These are phyloP conservation scores for Pentamera pediparva DNA, from an alignment of 53 echinoderm and acorn worm species.

Conservation along the genomic window DNA sequence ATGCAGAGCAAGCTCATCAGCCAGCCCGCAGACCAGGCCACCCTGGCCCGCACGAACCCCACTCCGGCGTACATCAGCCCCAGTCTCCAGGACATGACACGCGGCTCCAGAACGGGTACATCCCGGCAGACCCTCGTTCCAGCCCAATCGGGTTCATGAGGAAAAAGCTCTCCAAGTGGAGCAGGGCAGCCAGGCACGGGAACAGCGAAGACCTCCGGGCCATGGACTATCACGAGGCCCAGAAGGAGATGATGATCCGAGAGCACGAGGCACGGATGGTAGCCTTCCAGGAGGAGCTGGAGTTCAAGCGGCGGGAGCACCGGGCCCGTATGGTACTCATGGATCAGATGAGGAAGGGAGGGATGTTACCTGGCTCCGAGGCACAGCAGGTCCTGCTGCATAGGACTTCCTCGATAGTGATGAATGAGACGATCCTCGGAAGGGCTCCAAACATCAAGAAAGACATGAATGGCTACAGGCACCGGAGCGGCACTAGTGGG, in stretches of 20 bases:
- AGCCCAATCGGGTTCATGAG: slow-evolving; percentile 17
- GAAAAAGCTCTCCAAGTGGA: slow-evolving; percentile 24
- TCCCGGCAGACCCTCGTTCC: neutral
- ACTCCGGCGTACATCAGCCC: neutral
- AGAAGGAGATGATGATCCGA: slow-evolving; percentile 29
- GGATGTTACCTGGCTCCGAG: neutral
- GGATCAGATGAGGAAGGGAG: slow-evolving; percentile 4
- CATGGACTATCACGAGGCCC: slow-evolving; percentile 24
- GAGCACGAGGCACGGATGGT: slow-evolving; percentile 24
- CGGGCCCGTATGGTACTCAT: slow-evolving; percentile 4
- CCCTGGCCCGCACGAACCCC: no score
- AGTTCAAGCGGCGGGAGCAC: slow-evolving; percentile 25
- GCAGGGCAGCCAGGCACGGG: neutral
- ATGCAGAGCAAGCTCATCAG: neutral
- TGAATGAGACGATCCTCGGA: slow-evolving; percentile 21
- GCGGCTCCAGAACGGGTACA: neutral
- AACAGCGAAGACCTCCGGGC: slow-evolving; percentile 4
- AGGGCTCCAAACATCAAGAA: slow-evolving; percentile 7
- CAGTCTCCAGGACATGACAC: neutral
- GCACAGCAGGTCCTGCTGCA: slow-evolving; percentile 17
- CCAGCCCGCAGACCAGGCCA: no score
- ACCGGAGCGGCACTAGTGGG: neutral
- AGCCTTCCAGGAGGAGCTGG: slow-evolving; percentile 27
- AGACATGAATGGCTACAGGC: slow-evolving; percentile 5
- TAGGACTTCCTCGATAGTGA: slow-evolving; percentile 27